Conservation (phyloP, 64 coral and sea anemone species). For the Dendronephthya gigantea region DNA sequence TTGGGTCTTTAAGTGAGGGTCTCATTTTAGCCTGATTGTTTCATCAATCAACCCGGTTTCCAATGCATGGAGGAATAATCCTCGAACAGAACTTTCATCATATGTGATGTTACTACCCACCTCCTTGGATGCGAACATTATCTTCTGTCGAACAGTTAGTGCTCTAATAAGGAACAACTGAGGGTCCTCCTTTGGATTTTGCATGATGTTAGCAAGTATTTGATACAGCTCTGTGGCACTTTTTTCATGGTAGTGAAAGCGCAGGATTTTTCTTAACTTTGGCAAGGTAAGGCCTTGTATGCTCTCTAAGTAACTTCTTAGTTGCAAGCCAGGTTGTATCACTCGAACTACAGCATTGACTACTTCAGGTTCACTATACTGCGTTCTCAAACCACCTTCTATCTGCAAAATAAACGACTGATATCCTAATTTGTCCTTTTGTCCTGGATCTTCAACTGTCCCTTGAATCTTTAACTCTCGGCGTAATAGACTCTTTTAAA, state of each 20-base stretch:
- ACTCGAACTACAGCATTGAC: not conserved
- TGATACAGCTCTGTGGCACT: slow-evolving; percentile 42
- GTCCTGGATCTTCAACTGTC: not conserved
- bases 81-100: not conserved
- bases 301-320: slow-evolving; percentile 39
- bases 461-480: not conserved
- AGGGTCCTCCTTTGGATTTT: slow-evolving; percentile 38
- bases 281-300: slow-evolving; percentile 16
- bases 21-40: not conserved
- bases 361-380: not conserved
- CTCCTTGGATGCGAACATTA: slow-evolving; percentile 37
- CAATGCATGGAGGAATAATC: not conserved
- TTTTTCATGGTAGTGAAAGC: slow-evolving; percentile 37
- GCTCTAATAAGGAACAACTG: slow-evolving; percentile 41
- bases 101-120: slow-evolving; percentile 31
- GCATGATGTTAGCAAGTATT: slow-evolving; percentile 15
- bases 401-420: not conserved
- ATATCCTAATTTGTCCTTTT: not conserved
- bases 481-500: not conserved
- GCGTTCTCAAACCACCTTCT: not conserved
- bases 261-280: slow-evolving; percentile 36
- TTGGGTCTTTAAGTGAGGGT: not conserved
- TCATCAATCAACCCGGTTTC: slow-evolving; percentile 18
- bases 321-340: slow-evolving; percentile 25
- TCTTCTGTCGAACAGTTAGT: slow-evolving; percentile 39